Conservation (phyloP, 2,888 invertebrate genomes). For the Cybosia mesomella region DNA sequence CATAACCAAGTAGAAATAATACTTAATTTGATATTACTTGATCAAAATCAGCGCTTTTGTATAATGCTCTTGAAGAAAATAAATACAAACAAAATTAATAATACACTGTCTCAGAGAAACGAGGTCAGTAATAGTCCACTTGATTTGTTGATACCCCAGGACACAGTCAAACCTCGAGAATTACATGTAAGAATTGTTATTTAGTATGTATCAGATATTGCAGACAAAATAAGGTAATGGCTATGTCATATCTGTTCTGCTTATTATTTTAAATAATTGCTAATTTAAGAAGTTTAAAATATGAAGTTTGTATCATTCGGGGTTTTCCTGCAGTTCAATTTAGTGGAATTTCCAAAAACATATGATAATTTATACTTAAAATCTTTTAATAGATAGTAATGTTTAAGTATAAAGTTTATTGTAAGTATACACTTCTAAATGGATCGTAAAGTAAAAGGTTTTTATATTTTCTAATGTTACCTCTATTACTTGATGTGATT, state of each 20-base stretch:
- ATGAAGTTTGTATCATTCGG: slow-evolving; percentile 22
- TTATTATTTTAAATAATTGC: slow-evolving; percentile 29
- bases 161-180: not conserved
- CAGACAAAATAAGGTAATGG: slow-evolving; percentile 12
- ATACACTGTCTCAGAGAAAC: not conserved
- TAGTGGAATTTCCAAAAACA: slow-evolving; percentile 24
- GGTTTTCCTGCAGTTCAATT: slow-evolving; percentile 31
- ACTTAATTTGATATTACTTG: not conserved
- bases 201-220: slow-evolving; percentile 21
- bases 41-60: not conserved
- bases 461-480: too few relatives aligned
- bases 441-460: too few relatives aligned
- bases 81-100: not conserved
- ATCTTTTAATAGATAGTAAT: too few relatives aligned
- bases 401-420: too few relatives aligned
- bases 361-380: not conserved
- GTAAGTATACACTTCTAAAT: too few relatives aligned
- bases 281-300: slow-evolving; percentile 22
- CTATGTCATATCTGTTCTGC: slow-evolving; percentile 25
- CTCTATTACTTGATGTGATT: too few relatives aligned
- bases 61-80: not conserved
- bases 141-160: slow-evolving; percentile 3
- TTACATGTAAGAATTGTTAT: not conserved
- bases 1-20: not conserved
- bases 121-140: not conserved